Evolutionary conservation across 2,888 invertebrate genomes (phyloP).

Genomic region (Harpalus rubripes): DNA sequence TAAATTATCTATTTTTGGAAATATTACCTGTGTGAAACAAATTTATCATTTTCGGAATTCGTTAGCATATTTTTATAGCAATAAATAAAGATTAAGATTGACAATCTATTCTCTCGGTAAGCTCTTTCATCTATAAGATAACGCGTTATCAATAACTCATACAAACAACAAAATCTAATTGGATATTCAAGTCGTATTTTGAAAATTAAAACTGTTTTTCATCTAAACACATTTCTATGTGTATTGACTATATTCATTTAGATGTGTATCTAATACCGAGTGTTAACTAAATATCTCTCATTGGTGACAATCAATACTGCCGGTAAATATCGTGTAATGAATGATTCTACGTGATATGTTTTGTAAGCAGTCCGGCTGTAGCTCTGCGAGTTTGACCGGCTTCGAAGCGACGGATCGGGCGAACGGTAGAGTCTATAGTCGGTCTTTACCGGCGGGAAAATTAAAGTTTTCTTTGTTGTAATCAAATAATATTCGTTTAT

Average conservation of each 20-base stretch:
- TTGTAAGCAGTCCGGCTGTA: constrained; percentile 52
- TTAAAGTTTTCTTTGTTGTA: not conserved
- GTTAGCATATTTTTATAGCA: constrained; percentile 27
- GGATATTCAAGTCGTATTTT: constrained; percentile 5
- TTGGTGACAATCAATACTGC: constrained; percentile 56
- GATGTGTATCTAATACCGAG: constrained; percentile 51
- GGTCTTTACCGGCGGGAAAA: not conserved
- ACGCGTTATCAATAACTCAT: constrained; percentile 22
- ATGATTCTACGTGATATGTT: constrained; percentile 69
- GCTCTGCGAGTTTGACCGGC: constrained; percentile 33
- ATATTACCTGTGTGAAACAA: constrained; percentile 6
- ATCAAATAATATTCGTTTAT: too few species aligned
- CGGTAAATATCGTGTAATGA: constrained; percentile 68
- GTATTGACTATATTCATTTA: constrained; percentile 51
- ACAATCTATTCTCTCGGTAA: constrained; percentile 15
- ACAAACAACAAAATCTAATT: constrained; percentile 22
- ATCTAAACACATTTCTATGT: constrained; percentile 48
- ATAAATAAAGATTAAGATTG: constrained; percentile 43
- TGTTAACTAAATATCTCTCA: constrained; percentile 54
- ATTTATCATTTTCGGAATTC: constrained; percentile 36
- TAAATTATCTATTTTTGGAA: not conserved
- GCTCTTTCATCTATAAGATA: constrained; percentile 40
- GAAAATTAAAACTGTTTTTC: constrained; percentile 6
- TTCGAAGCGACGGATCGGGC: constrained; percentile 51
- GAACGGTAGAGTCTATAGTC: not conserved